Conservation (phyloP, 2,888 invertebrate species). For the Volucella inflata region DNA sequence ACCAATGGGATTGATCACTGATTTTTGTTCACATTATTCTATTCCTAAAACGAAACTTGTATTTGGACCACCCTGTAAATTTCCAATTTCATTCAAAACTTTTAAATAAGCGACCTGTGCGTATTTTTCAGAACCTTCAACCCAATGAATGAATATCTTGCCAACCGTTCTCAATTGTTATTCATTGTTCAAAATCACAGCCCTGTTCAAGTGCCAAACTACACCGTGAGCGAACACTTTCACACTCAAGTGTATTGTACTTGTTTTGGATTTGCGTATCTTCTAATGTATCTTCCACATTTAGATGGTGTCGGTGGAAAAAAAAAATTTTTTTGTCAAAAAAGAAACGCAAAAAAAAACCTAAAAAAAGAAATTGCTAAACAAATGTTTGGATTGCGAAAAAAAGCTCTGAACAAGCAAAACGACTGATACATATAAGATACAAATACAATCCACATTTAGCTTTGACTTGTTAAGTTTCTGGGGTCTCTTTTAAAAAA, state of each 20-base stretch:
- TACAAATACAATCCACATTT: constrained; percentile 51
- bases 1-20: too few relatives aligned
- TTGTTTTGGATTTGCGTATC: neutral
- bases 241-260: constrained; percentile 45
- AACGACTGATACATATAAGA: neutral
- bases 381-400: neutral
- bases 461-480: neutral
- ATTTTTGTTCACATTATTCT: too few relatives aligned
- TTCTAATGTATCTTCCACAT: neutral
- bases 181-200: too few relatives aligned
- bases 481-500: neutral
- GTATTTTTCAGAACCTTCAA: too few relatives aligned
- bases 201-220: neutral
- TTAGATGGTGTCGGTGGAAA: constrained; percentile 7
- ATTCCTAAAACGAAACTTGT: too few relatives aligned
- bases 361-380: neutral
- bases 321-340: constrained; percentile 14
- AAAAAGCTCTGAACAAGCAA: neutral
- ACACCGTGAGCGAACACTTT: constrained; percentile 56
- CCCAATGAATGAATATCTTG: too few relatives aligned
- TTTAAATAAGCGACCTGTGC: too few relatives aligned
- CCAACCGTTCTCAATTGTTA: too few relatives aligned
- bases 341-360: constrained; percentile 9
- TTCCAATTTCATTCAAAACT: too few relatives aligned
- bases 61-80: too few relatives aligned